Conservation (phyloP, 2,113 vertebrate genomes). For the Myotis yumanensis region DNA sequence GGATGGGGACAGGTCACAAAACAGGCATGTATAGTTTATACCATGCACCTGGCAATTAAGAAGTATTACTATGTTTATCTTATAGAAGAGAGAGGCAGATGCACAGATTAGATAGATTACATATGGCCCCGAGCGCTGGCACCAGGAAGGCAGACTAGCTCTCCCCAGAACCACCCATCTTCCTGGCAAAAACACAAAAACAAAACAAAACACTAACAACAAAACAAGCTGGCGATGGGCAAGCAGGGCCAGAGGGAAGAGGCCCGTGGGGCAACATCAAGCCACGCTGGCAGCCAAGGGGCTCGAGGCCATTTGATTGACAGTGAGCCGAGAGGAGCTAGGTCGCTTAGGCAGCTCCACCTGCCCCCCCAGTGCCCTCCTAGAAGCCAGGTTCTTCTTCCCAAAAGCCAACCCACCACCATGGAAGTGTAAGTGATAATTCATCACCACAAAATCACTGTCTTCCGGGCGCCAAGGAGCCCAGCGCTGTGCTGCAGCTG, state of each 20-base stretch:
- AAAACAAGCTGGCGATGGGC: neutral
- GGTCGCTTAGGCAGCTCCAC: neutral
- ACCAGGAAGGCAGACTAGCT: neutral
- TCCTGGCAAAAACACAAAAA: neutral
- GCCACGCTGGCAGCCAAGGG: neutral
- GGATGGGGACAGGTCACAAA: neutral
- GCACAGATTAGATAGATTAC: neutral
- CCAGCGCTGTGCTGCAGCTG: neutral
- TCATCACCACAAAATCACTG: neutral
- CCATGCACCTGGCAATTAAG: neutral
- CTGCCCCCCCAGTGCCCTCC: neutral
- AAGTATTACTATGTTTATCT: conserved; percentile 52
- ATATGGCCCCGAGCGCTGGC: neutral
- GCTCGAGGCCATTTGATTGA: neutral
- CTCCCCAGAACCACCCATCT: neutral
- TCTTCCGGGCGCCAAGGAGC: neutral
- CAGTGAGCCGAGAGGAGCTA: neutral
- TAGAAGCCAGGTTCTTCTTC: neutral
- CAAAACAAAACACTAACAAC: too few relatives aligned
- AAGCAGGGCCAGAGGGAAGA: neutral
- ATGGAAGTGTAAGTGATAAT: neutral
- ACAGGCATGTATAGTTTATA: conserved; percentile 41
- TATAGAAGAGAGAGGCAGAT: neutral
- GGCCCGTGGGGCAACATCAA: neutral
- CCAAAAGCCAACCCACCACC: neutral